Evolutionary conservation across 2,113 vertebrate genomes (phyloP), one percentile per base, ranked within the genome.

Genomic region (human (Homo sapiens)): DNA sequence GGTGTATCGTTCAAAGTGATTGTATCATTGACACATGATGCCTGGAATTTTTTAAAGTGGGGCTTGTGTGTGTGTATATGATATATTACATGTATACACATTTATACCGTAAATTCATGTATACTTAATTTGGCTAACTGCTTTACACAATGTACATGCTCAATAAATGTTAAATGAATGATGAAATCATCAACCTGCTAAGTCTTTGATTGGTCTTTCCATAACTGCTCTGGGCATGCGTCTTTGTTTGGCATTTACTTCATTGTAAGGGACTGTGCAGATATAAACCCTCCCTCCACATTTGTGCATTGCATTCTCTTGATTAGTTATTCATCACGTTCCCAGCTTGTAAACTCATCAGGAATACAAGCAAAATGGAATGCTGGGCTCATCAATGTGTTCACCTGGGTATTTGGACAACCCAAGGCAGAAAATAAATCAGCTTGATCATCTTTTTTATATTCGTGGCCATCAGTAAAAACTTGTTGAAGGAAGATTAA

Each of bases 351-450:
- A 55, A 94, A 38, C 93, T 94, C 72, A 86, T 96, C 43, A 72
- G 96, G 66, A 89, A 97, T 73, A 17, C 91, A 96, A 97, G 97
- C 73, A 25, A 98, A 98, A 97, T 17, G 97, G 96, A 93, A 97
- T 93, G 97, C 95, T 9, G 25, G 79, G 59, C 84, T 91, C 85
- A 32, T 85, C 86, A 98, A 59, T 32, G 17, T 64, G 80, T 72
- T 96, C 98, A 98, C 94, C 98, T 98, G 98, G 43, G 55, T 38
- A 57, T 96, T 91, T 97, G 95, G 97, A 97, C 96, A 96, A 82
- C 96, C 68, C 52, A 64, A 61, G 59, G 90, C 81, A 91, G 61
- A 94, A 89, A 82, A 96, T 79, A 95, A 89, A 96, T 93, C 73
- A 86, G 78, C 81, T 76, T 72, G 70, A 92, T 72, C 70, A 52